Evolutionary conservation across 2,113 vertebrate genomes (phyloP).

Genomic region (Cynocephalus volans): DNA sequence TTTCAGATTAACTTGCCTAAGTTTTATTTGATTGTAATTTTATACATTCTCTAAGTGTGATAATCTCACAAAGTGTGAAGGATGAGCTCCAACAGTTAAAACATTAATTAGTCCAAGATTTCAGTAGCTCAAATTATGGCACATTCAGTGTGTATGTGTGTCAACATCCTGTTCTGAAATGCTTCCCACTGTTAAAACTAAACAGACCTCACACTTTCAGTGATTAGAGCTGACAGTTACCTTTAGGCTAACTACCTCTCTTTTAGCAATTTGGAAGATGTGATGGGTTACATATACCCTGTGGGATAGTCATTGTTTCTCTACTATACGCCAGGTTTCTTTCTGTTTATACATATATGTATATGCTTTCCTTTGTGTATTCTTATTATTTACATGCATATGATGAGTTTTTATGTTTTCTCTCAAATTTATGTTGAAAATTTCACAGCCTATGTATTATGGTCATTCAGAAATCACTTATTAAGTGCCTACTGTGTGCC

Average conservation of each 20-base stretch:
- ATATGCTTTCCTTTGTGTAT: background rate
- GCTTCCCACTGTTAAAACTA: constrained; percentile 36
- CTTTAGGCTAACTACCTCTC: constrained; percentile 1
- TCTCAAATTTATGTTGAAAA: background rate
- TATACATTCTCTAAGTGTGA: background rate
- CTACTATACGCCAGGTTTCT: background rate
- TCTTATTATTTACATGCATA: constrained; percentile 23
- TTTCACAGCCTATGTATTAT: background rate
- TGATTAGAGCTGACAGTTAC: background rate
- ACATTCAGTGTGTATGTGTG: background rate
- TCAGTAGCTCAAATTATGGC: background rate
- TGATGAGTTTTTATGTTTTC: background rate
- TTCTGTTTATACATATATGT: background rate
- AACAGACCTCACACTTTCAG: background rate
- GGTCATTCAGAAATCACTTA: background rate
- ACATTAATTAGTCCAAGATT: constrained; percentile 39
- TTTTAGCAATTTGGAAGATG: constrained; percentile 52
- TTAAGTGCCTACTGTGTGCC: background rate
- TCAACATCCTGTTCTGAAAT: constrained; percentile 43
- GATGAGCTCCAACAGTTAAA: background rate
- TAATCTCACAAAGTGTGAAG: constrained; percentile 41
- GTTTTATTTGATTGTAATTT: constrained; percentile 45
- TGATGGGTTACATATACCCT: background rate
- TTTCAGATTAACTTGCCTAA: constrained; percentile 16
- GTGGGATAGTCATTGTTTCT: constrained; percentile 34